Percentiles rank a stretch among this genome's conserved stretches.
Evolutionary conservation across 2,113 vertebrate species (phyloP).

Genomic region (Pristiophorus japonicus): DNA sequence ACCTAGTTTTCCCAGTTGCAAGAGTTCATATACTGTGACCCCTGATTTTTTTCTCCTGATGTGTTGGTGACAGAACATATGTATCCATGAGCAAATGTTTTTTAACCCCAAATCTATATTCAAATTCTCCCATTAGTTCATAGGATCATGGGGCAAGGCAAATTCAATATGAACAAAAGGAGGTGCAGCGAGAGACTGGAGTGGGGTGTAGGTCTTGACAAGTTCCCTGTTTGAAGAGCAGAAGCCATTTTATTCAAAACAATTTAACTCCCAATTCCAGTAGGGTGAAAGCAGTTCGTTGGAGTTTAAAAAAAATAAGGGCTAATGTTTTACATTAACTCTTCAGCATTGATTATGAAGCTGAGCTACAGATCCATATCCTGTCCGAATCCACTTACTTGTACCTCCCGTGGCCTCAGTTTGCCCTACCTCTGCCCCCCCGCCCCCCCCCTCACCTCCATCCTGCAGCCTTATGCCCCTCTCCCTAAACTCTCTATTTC

Average conservation of each 20-base stretch:
- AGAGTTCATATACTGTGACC: background rate
- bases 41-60: background rate
- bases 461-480: background rate
- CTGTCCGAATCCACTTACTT: background rate
- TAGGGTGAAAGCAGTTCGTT: no score
- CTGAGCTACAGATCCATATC: background rate
- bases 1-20: background rate
- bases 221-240: background rate
- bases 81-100: background rate
- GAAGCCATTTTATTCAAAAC: background rate
- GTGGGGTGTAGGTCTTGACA: background rate
- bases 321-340: background rate
- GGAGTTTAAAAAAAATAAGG: no score
- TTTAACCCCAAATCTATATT: background rate
- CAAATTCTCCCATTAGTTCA: background rate
- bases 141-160: background rate
- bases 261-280: background rate
- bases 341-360: background rate
- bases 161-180: background rate
- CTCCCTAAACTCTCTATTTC: background rate
- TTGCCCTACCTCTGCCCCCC: background rate
- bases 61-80: background rate
- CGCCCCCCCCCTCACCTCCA: no score
- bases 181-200: background rate
- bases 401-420: no score